Evolutionary conservation across 2,888 invertebrate species (phyloP).

Genomic region (Pollenia griseotomentosa): DNA sequence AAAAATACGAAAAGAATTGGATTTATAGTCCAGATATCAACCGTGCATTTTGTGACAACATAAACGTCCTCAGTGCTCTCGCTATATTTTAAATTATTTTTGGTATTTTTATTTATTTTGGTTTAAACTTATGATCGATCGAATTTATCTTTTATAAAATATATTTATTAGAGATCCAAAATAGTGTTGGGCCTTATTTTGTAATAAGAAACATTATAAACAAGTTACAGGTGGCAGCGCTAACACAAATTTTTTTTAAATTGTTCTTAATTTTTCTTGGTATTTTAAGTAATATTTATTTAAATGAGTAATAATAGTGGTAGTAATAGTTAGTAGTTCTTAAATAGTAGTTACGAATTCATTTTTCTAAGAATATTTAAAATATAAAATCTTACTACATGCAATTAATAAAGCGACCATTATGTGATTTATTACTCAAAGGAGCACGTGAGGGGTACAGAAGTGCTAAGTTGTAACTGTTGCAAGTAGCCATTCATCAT

Average conservation of each 20-base stretch:
- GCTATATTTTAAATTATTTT: too few species aligned
- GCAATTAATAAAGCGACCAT: slow-evolving; percentile 12
- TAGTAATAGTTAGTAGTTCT: slow-evolving; percentile 10
- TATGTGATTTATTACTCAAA: background rate
- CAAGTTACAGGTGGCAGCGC: slow-evolving; percentile 37
- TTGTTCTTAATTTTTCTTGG: background rate
- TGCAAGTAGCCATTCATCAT: background rate
- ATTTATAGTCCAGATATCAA: too few species aligned
- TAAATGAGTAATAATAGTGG: background rate
- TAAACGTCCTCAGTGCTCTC: too few species aligned
- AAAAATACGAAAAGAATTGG: too few species aligned
- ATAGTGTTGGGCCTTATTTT: background rate
- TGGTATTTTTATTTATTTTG: too few species aligned
- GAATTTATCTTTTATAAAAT: slow-evolving; percentile 4
- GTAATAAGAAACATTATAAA: slow-evolving; percentile 11
- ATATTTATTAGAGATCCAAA: background rate
- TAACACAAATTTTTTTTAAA: slow-evolving; percentile 15
- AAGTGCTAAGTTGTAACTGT: background rate
- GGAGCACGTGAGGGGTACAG: background rate
- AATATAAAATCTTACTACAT: slow-evolving; percentile 16
- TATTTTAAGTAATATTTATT: slow-evolving; percentile 19
- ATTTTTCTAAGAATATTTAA: background rate
- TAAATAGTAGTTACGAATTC: slow-evolving; percentile 20
- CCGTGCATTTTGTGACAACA: too few species aligned
- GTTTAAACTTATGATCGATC: too few species aligned